Evolutionary conservation across 2,113 vertebrate genomes (phyloP), one percentile per base, ranked within the genome.

Genomic region (Litocranius walleri): DNA sequence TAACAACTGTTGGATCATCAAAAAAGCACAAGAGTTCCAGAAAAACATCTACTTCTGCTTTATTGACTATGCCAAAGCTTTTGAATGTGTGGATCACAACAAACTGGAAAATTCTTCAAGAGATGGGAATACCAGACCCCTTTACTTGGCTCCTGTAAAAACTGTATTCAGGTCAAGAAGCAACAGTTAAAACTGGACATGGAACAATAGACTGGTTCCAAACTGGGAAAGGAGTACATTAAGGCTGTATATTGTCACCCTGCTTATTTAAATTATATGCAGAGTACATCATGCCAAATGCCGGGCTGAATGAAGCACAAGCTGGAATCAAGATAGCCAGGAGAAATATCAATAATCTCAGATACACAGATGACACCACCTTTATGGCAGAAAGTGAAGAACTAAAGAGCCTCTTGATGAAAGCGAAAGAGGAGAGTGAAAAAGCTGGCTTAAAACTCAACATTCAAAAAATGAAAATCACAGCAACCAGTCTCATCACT

Each of bases 291-390:
- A 71, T 71, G 67, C 19, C 10, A 71, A 71, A 71, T 36, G 5
- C 9, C 0, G 0, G 9, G 5, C n/a, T 71, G 19, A 21, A 23
- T 11, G n/a, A 71, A 36, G 1, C 67, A 71, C 19, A 36, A 36
- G 17, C n/a, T 71, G 67, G 67, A 71, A 71, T 36, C 19, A 36
- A 36, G n/a, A 36, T 36, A 36, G 10, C n/a, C n/a, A 23, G 19
- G n/a, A 36, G 17, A 71, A 71, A 36, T 36, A 36, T 71, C 67
- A 12, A 36, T 71, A 23, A 71, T 19, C 9, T 71, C 5, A 23
- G 67, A 71, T 36, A 21, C 0, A 0, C 67, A 71, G 67, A 71
- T 71, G 64, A 36, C 19, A 71, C 19, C 17, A 71, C 17, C n/a
- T 19, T 71, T 71, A 71, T 36, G 64, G 64, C 17, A 36, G n/a